Evolutionary conservation across 2,888 invertebrate species (phyloP).

Genomic region (Meloe dianella): DNA sequence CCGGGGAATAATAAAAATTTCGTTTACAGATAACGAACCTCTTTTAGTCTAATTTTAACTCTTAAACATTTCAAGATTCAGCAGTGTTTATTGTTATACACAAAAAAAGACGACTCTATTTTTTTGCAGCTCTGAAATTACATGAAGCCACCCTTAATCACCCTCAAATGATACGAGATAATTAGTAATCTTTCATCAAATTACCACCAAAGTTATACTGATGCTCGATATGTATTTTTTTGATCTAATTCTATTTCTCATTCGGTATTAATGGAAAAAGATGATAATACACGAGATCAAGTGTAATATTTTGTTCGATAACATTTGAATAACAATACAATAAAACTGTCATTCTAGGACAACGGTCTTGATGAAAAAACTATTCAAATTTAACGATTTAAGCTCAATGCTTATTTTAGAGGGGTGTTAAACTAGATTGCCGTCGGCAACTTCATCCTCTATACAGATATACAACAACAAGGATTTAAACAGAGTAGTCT

Average conservation of each 20-base stretch:
- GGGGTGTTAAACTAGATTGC: slow-evolving; percentile 45
- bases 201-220: not conserved
- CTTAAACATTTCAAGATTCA: not conserved
- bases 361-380: slow-evolving; percentile 38
- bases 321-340: slow-evolving; percentile 40
- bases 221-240: not conserved
- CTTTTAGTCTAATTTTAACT: not conserved
- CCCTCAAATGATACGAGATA: not conserved
- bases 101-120: not conserved
- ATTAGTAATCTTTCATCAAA: not conserved
- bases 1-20: not conserved
- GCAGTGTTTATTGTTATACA: too few species aligned
- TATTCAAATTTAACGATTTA: slow-evolving; percentile 49
- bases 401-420: slow-evolving; percentile 43
- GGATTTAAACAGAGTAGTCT: not conserved
- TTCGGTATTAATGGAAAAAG: not conserved
- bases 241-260: not conserved
- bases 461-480: not conserved
- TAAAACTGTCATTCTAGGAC: slow-evolving; percentile 34
- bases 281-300: not conserved
- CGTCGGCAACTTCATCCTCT: slow-evolving; percentile 41
- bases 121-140: not conserved
- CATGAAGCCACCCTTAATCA: too few species aligned
- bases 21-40: not conserved
- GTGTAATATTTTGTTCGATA: slow-evolving; percentile 23